These are phyloP conservation scores for Ondatra zibethicus DNA, from an alignment of 2,113 vertebrate genomes.

Conservation along the genomic window DNA sequence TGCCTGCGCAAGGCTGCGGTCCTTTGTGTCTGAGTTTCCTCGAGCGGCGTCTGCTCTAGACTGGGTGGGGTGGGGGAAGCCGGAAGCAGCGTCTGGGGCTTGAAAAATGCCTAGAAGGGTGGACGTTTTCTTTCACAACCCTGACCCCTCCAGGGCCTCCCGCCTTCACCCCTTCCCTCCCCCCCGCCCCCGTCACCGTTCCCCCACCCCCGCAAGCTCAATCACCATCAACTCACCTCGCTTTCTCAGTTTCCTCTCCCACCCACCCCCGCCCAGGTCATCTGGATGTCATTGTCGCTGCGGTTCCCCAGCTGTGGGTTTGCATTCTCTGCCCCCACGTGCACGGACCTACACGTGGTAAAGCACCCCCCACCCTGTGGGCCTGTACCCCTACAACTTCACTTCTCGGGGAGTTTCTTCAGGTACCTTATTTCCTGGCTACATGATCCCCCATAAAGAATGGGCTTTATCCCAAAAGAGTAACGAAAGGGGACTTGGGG, in stretches of 20 bases:
- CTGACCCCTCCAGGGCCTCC: neutral
- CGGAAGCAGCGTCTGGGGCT: constrained; percentile 59
- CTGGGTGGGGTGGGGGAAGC: constrained; percentile 66
- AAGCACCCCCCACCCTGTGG: neutral
- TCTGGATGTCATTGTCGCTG: constrained; percentile 72
- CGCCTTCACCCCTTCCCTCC: neutral
- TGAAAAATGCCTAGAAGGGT: constrained; percentile 72
- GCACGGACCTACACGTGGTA: neutral
- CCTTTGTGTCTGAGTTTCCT: constrained; percentile 77
- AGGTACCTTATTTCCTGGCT: constrained; percentile 1
- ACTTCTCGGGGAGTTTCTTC: constrained; percentile 44
- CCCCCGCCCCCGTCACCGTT: neutral
- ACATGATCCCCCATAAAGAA: constrained; percentile 51
- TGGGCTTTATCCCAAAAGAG: constrained; percentile 38
- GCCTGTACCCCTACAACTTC: neutral
- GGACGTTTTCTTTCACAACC: constrained; percentile 63
- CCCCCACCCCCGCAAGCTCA: neutral
- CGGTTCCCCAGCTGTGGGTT: constrained; percentile 51
- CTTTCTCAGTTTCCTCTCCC: neutral
- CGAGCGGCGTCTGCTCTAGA: constrained; percentile 50
- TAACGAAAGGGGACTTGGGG: constrained; percentile 1
- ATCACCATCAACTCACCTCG: neutral
- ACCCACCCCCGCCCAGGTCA: constrained; percentile 50
- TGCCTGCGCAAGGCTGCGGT: constrained; percentile 30
- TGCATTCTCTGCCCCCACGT: constrained; percentile 25